phyloP scores from a whole-genome alignment of 2,888 invertebrate genomes.

The Phyto melanocephala region DNA sequence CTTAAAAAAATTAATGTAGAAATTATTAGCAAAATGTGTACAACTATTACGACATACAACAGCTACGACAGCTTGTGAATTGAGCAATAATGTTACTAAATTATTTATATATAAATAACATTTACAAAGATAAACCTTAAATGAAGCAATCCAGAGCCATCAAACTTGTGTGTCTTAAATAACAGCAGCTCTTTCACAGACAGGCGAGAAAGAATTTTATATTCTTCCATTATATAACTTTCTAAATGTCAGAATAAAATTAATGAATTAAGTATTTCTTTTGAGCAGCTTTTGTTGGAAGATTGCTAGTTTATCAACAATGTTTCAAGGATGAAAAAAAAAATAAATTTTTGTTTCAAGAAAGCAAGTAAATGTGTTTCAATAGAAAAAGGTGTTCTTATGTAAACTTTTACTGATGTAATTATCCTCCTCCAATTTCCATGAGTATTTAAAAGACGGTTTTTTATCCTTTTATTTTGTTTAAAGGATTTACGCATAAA shows the following conservation, averaged over 20 bases:
- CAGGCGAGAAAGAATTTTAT: neutral
- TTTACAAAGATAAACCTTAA: no score
- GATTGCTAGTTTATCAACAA: slow-evolving; percentile 19
- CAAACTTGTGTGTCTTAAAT: neutral
- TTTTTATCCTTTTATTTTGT: neutral
- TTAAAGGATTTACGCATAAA: neutral
- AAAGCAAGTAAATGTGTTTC: neutral
- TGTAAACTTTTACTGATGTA: neutral
- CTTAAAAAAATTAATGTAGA: no score
- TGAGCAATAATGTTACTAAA: no score
- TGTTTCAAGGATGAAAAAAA: slow-evolving; percentile 2
- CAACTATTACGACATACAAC: no score
- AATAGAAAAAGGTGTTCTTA: neutral
- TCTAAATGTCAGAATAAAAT: slow-evolving; percentile 3
- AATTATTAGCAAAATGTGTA: no score
- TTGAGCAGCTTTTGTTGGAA: neutral
- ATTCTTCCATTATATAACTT: neutral
- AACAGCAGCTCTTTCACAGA: no score
- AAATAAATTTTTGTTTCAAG: neutral
- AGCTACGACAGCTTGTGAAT: no score
- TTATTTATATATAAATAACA: no score
- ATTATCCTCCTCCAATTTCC: neutral
- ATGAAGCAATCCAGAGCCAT: no score
- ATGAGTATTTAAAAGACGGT: neutral
- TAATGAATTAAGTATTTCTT: slow-evolving; percentile 27